phyloP scores from a whole-genome alignment of 2,113 vertebrate species.

The Scomber colias region DNA sequence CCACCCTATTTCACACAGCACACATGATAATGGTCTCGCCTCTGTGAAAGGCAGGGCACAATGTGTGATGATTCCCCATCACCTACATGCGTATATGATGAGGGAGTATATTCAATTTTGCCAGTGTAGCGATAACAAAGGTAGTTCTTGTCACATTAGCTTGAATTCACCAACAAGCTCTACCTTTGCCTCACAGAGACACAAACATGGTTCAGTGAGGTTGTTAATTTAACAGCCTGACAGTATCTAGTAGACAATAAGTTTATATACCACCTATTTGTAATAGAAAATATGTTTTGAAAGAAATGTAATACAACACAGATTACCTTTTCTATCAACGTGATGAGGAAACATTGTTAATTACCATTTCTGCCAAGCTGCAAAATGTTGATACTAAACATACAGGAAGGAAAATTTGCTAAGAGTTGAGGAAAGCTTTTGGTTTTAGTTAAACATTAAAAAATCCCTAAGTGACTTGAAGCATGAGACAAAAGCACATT shows the following conservation, averaged over 20 bases:
- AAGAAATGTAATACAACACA: no score
- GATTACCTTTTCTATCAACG: no score
- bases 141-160: conserved; percentile 7
- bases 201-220: background rate
- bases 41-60: conserved; percentile 27
- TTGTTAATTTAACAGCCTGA: background rate
- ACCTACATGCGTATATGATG: conserved; percentile 43
- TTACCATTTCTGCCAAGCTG: no score
- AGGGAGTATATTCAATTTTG: conserved; percentile 38
- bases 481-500: no score
- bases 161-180: background rate
- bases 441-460: no score
- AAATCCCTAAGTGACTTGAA: no score
- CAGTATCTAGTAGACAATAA: background rate
- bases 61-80: conserved; percentile 6
- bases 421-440: no score
- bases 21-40: conserved; percentile 24
- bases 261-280: no score
- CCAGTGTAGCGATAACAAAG: background rate
- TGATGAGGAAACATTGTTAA: no score
- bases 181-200: background rate
- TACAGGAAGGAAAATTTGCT: no score
- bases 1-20: conserved; percentile 24
- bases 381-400: no score
- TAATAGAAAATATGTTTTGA: no score